Evolutionary conservation across 2,797 vertebrate genomes (phyloP).

Genomic region (Squalus acanthias): DNA sequence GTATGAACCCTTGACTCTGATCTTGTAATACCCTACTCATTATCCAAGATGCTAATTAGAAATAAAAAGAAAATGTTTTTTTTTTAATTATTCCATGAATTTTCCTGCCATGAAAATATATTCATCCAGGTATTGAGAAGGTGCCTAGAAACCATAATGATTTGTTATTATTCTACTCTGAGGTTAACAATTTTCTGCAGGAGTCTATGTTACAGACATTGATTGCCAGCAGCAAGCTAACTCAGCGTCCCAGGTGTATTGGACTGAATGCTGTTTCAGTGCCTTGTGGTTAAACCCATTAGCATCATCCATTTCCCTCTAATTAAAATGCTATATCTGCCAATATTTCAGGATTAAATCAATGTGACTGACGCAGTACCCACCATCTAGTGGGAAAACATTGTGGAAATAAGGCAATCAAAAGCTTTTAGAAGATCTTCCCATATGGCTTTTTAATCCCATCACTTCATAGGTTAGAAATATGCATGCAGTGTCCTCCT

Average conservation of each 20-base stretch:
- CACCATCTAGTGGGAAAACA: conserved; percentile 43
- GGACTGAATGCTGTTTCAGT: conserved; percentile 42
- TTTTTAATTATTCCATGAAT: neutral
- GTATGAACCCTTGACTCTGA: neutral
- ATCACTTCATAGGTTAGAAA: neutral
- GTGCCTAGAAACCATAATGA: neutral
- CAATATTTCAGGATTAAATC: conserved; percentile 45
- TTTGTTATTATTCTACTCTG: neutral
- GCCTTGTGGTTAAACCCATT: conserved; percentile 50
- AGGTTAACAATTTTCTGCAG: neutral
- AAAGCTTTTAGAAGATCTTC: conserved; percentile 39
- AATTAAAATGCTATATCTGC: conserved; percentile 46
- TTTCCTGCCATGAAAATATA: neutral
- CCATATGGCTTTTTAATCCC: conserved; percentile 17
- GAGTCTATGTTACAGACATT: neutral
- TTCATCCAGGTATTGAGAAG: neutral
- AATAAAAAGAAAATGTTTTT: no score
- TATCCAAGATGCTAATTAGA: neutral
- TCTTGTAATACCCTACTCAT: neutral
- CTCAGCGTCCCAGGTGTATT: conserved; percentile 40
- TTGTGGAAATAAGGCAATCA: conserved; percentile 41
- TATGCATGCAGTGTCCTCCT: neutral
- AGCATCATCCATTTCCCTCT: conserved; percentile 47
- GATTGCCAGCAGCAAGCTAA: conserved; percentile 39
- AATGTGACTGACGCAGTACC: conserved; percentile 44